A percentile compares a stretch with the other conserved stretches of the same genome.
Evolutionary conservation across 1,140 invertebrate genomes (phyloP).

Genomic region (Calliopsis andreniformis): DNA sequence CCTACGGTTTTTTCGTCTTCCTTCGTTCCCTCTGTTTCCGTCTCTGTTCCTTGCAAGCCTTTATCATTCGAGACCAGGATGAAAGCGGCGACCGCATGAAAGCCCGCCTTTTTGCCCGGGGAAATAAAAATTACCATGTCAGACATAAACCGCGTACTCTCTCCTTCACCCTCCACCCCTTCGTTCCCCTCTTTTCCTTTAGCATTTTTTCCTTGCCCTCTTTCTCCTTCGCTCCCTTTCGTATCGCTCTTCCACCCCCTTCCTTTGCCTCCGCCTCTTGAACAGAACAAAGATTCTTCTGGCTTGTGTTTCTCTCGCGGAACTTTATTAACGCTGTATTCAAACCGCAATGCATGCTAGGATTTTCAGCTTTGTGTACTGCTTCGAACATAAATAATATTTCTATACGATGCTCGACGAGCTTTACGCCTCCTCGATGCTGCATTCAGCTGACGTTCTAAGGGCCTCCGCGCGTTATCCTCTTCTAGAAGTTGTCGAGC

Average conservation of each 20-base stretch:
- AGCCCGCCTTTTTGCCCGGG: conserved; percentile 65
- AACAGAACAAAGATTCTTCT: conserved; percentile 43
- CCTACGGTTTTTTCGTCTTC: not conserved
- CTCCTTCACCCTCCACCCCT: conserved; percentile 9
- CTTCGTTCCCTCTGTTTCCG: not conserved
- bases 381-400: conserved; percentile 40
- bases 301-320: conserved; percentile 20
- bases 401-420: not conserved
- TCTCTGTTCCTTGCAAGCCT: conserved; percentile 43
- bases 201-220: not conserved
- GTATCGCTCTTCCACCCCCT: not conserved
- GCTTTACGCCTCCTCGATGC: not conserved
- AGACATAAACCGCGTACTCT: conserved; percentile 63
- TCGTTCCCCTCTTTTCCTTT: not conserved
- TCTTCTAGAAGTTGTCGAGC: not conserved
- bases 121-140: conserved; percentile 70
- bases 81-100: conserved; percentile 68
- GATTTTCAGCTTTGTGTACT: conserved; percentile 19
- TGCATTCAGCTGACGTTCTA: not conserved
- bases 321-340: conserved; percentile 59
- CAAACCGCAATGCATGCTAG: conserved; percentile 40
- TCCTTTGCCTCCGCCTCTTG: conserved; percentile 7
- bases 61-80: conserved; percentile 68
- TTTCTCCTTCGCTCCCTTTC: not conserved
- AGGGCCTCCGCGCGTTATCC: not conserved